A percentile compares a stretch with the other conserved stretches of the same genome.
Conservation (phyloP, 2,113 vertebrate genomes). For the Chaetops frenatus region DNA sequence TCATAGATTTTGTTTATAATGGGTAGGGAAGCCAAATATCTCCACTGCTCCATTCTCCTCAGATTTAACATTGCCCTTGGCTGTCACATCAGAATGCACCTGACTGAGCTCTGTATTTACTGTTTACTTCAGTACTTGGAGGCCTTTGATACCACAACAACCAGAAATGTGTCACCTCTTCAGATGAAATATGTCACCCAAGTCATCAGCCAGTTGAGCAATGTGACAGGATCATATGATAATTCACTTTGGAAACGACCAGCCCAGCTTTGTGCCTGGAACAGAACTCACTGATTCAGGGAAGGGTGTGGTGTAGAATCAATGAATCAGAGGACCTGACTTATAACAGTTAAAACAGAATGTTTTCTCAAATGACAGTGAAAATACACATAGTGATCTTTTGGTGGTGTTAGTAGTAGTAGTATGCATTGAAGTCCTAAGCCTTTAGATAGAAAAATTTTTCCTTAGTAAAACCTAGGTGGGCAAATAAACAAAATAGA, state of each 20-base stretch:
- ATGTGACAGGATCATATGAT: neutral
- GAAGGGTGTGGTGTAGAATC: neutral
- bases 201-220: neutral
- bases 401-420: neutral
- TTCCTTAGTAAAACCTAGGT: neutral
- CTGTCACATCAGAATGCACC: neutral
- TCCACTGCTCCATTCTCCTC: neutral
- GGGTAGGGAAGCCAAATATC: neutral
- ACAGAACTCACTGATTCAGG: neutral
- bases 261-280: neutral
- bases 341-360: neutral
- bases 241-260: neutral
- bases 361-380: neutral
- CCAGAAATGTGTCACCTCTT: neutral
- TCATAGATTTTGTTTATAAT: neutral
- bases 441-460: neutral
- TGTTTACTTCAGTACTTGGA: neutral
- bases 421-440: neutral
- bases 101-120: neutral
- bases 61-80: neutral
- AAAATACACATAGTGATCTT: neutral
- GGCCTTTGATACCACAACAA: neutral
- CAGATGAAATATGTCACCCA: neutral
- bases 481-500: neutral
- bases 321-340: neutral